Conservation (phyloP, 2,888 invertebrate species). For the Nemapogon koenigi region DNA sequence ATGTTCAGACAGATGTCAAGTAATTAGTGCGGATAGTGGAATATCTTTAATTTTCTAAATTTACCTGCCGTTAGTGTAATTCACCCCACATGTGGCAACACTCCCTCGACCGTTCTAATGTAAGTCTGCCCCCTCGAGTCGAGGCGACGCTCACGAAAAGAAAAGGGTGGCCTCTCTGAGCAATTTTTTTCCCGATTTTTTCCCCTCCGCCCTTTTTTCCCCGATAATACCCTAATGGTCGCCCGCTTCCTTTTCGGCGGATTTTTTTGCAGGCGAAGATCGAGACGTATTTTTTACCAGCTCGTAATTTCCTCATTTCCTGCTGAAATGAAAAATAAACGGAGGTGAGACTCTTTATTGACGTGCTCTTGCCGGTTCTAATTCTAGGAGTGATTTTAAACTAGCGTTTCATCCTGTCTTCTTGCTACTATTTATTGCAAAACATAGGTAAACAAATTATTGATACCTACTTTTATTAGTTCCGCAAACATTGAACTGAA, state of each 20-base stretch:
- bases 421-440: no score
- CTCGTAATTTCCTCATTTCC: slow-evolving; percentile 54
- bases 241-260: slow-evolving; percentile 59
- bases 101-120: slow-evolving; percentile 41
- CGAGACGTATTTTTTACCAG: slow-evolving; percentile 56
- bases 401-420: no score
- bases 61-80: slow-evolving; percentile 59
- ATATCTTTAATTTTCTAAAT: slow-evolving; percentile 60
- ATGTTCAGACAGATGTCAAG: no score
- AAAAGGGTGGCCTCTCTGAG: slow-evolving; percentile 57
- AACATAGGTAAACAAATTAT: no score
- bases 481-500: no score
- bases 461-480: no score
- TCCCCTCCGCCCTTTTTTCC: slow-evolving; percentile 46
- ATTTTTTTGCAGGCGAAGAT: slow-evolving; percentile 49
- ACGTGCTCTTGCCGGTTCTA: no score
- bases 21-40: no score
- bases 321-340: slow-evolving; percentile 48
- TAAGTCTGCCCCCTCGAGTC: slow-evolving; percentile 31
- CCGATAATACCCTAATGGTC: slow-evolving; percentile 65
- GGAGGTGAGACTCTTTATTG: slow-evolving; percentile 30
- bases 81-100: slow-evolving; percentile 39
- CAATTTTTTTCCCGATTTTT: slow-evolving; percentile 59
- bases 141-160: slow-evolving; percentile 54
- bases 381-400: no score